These are phyloP conservation scores for Sebastes itinus DNA, from an alignment of 2,797 vertebrate genomes.

Conservation along the genomic window DNA sequence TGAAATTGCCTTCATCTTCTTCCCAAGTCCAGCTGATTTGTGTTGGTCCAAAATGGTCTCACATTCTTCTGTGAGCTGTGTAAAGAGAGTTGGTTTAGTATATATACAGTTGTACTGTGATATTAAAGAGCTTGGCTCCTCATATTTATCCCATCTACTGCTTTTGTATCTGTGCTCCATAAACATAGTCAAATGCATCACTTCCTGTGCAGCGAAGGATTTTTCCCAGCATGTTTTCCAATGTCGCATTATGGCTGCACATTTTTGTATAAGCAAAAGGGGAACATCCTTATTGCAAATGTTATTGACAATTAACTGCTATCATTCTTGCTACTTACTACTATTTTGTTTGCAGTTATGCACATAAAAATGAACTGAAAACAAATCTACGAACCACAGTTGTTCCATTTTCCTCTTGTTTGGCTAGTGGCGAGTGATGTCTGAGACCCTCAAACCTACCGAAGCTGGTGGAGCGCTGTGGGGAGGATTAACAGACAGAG, in stretches of 20 bases:
- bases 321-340: not conserved
- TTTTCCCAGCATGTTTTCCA: not conserved
- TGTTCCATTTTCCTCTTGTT: constrained; percentile 80
- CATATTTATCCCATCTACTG: not conserved
- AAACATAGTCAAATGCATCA: not conserved
- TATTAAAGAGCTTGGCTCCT: not conserved
- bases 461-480: constrained; percentile 94
- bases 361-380: not conserved
- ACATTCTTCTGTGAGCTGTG: constrained; percentile 78
- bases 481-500: constrained; percentile 20
- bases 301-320: not conserved
- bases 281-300: not conserved
- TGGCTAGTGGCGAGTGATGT: constrained; percentile 77
- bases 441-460: constrained; percentile 92
- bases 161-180: not conserved
- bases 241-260: not conserved
- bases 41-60: constrained; percentile 77
- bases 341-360: not conserved
- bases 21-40: constrained; percentile 85
- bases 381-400: constrained; percentile 64
- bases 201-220: not conserved
- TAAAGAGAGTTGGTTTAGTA: not conserved
- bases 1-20: constrained; percentile 96
- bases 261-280: not conserved
- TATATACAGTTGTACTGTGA: not conserved